phyloP scores from a whole-genome alignment of 2,113 vertebrate genomes.

The Melanerpes formicivorus region DNA sequence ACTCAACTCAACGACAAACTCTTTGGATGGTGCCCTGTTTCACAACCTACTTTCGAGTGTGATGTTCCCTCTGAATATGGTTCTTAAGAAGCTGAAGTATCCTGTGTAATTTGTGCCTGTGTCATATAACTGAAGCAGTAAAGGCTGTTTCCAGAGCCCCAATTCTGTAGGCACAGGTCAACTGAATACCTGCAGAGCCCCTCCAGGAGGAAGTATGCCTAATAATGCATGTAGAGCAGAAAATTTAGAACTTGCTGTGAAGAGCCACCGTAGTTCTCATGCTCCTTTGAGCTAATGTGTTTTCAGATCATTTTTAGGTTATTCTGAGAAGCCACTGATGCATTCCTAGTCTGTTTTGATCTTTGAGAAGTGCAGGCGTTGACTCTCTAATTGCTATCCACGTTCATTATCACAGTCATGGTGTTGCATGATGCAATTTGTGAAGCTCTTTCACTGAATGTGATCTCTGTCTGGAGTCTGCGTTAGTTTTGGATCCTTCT shows the following conservation, averaged over 20 bases:
- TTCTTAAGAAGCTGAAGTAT: neutral
- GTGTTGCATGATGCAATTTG: constrained; percentile 69
- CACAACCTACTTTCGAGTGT: neutral
- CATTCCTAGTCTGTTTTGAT: constrained; percentile 55
- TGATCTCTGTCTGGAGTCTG: constrained; percentile 76
- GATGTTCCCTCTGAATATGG: neutral
- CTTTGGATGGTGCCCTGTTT: neutral
- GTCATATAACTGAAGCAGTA: neutral
- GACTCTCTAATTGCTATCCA: constrained; percentile 51
- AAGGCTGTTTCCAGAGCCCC: neutral
- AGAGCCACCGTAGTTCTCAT: neutral
- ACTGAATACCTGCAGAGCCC: neutral
- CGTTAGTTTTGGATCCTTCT: constrained; percentile 77
- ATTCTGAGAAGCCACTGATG: constrained; percentile 57
- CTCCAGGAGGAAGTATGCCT: neutral
- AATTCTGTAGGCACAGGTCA: neutral
- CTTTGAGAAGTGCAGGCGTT: constrained; percentile 60
- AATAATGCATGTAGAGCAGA: neutral
- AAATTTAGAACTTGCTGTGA: neutral
- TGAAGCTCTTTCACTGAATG: constrained; percentile 66
- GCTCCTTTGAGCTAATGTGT: neutral
- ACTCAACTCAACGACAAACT: neutral
- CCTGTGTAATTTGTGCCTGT: neutral
- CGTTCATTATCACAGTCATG: constrained; percentile 65
- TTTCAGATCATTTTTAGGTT: constrained; percentile 30